phyloP scores from a whole-genome alignment of 1,140 invertebrate species.

The Heliconius congener region DNA sequence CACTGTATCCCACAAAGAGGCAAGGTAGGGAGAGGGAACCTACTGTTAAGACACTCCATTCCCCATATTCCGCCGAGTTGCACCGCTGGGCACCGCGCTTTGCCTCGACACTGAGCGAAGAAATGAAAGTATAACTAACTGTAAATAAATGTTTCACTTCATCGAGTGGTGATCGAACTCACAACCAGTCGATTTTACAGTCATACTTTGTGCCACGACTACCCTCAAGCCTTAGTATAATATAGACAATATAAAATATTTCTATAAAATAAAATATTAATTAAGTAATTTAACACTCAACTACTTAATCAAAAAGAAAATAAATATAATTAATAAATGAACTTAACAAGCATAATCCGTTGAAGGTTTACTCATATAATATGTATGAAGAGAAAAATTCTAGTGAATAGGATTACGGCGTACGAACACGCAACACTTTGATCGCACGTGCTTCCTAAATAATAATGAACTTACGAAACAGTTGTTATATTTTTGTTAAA shows the following conservation, averaged over 20 bases:
- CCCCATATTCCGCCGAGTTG: too few species aligned
- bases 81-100: too few species aligned
- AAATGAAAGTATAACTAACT: too few species aligned
- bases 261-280: neutral
- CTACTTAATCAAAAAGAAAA: slow-evolving; percentile 7
- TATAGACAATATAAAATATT: neutral
- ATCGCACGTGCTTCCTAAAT: slow-evolving; percentile 10
- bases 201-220: too few species aligned
- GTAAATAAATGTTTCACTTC: too few species aligned
- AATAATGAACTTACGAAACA: slow-evolving; percentile 16
- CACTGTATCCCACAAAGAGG: too few species aligned
- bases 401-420: slow-evolving; percentile 6
- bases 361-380: slow-evolving; percentile 19
- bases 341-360: neutral
- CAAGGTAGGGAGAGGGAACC: too few species aligned
- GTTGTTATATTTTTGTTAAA: slow-evolving; percentile 1
- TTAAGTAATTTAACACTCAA: neutral
- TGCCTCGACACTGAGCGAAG: too few species aligned
- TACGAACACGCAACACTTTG: slow-evolving; percentile 10
- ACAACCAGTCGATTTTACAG: too few species aligned
- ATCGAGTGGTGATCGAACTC: too few species aligned
- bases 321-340: slow-evolving; percentile 26
- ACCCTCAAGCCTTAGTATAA: too few species aligned
- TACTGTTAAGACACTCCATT: too few species aligned
- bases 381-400: slow-evolving; percentile 8